Percentiles rank a stretch among this genome's conserved stretches.
phyloP scores from a whole-genome alignment of 2,888 invertebrate species.

The Drosophila subquinaria region DNA sequence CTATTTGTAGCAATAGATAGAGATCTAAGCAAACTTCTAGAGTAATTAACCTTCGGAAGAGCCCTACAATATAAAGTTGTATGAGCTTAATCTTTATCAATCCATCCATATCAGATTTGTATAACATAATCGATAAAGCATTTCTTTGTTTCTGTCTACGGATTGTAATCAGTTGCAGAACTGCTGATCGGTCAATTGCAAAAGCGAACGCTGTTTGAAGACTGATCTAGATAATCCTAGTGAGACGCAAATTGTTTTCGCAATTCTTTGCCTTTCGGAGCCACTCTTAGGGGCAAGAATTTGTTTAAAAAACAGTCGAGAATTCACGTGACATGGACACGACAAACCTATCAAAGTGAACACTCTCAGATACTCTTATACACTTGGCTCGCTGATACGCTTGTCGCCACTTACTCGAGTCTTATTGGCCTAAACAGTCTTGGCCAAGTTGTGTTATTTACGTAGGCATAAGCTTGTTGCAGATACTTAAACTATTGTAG shows the following conservation, averaged over 20 bases:
- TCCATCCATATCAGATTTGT: neutral
- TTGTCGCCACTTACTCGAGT: slow-evolving; percentile 1
- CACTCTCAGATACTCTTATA: neutral
- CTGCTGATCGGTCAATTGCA: slow-evolving; percentile 13
- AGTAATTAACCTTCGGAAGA: neutral
- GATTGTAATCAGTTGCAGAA: slow-evolving; percentile 23
- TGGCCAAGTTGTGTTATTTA: neutral
- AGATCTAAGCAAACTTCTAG: neutral
- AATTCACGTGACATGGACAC: slow-evolving; percentile 21
- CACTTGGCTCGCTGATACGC: slow-evolving; percentile 10
- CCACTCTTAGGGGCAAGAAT: neutral
- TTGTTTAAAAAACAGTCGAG: neutral
- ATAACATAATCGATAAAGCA: slow-evolving; percentile 16
- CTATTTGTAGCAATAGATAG: slow-evolving; percentile 23
- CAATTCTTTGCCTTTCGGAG: slow-evolving; percentile 1
- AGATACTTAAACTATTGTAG: neutral
- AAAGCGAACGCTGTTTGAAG: slow-evolving; percentile 1
- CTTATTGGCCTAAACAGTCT: slow-evolving; percentile 8
- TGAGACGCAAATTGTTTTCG: slow-evolving; percentile 21
- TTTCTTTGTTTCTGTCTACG: slow-evolving; percentile 23
- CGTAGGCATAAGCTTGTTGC: neutral
- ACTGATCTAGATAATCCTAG: slow-evolving; percentile 27
- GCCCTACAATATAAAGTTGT: neutral
- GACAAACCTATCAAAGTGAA: slow-evolving; percentile 7
- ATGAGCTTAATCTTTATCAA: slow-evolving; percentile 1